phyloP scores from a whole-genome alignment of 2,797 vertebrate species.

The Esox masquinongy region DNA sequence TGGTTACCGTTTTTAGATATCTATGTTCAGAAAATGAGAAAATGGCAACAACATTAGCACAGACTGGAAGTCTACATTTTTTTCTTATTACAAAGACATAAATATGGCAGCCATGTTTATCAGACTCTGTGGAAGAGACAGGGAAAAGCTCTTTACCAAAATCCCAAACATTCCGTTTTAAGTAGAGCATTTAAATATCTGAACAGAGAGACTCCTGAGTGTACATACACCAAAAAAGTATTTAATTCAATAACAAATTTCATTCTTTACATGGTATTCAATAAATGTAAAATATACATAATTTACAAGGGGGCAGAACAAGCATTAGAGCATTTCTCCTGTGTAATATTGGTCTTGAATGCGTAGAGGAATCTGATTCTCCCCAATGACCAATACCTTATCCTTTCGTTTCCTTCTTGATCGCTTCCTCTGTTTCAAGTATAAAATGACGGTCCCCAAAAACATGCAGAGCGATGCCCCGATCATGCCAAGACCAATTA shows the following conservation, averaged over 20 bases:
- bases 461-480: constrained; percentile 59
- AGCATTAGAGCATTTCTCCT: constrained; percentile 52
- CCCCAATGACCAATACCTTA: constrained; percentile 26
- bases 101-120: no score
- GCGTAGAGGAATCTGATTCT: constrained; percentile 65
- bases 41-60: no score
- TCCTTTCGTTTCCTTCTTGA: constrained; percentile 25
- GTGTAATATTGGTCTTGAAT: constrained; percentile 61
- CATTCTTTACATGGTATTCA: constrained; percentile 41
- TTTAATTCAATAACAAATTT: constrained; percentile 45
- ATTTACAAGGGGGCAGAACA: not conserved
- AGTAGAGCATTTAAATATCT: not conserved
- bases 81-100: no score
- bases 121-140: no score
- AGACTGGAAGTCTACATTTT: no score
- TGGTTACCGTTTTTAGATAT: no score
- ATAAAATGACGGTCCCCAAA: constrained; percentile 53
- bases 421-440: constrained; percentile 54
- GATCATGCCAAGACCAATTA: constrained; percentile 63
- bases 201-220: not conserved
- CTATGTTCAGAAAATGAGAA: no score
- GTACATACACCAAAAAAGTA: constrained; percentile 35
- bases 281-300: not conserved
- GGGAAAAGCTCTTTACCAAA: no score
- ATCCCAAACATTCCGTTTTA: not conserved